Base-by-base conservation (phyloP, 2,797 vertebrate genomes). In the Loris lydekkerianus region DNA sequence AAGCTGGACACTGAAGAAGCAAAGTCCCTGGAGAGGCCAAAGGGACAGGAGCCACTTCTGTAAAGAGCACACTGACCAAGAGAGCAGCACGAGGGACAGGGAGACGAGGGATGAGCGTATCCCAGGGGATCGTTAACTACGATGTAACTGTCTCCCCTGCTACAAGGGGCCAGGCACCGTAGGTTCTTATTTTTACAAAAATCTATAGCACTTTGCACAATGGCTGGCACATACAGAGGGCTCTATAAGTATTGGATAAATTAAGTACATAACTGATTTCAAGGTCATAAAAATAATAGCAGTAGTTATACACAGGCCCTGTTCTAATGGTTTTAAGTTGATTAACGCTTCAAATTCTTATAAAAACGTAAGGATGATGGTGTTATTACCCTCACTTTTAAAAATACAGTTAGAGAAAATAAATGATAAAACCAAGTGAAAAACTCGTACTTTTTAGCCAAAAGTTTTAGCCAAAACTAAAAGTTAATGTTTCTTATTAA, bases 381-480 rank as follows among this genome's bases (percentile, higher is more conserved):
- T 40, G 25, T 72, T 58, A 58, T 46, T 46, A 77, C 53, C 65
- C 81, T 34, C 23, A 29, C 25, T 82, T 81, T 49, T 84, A 83
- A 67, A 93, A 78, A 46, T 14, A 67, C 18, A 60, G 37, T 72
- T 53, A 69, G 58, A 73, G 37, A 40, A 93, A 76, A 69, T 58
- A 88, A 77, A 37, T 69, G 40, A 70, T 53, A 58, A 87, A 49
- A 46, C 10, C n/a, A 81, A 84, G 78, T 0, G 8, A 29, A 90
- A 93, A 87, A 81, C 34, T 89, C 9, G n/a, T 10, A 67, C 40
- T 80, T 94, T 92, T 60, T 34, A 73, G 60, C 37, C 92, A 92
- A 8, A 27, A 58, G 65, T 75, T 83, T 76, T 73, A 94, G 72
- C 20, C 58, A 80, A 70, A 23, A 21, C 43, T 46, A 46, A 53